Evolutionary conservation across 2,113 vertebrate species (phyloP).

Genomic region (Puma concolor): DNA sequence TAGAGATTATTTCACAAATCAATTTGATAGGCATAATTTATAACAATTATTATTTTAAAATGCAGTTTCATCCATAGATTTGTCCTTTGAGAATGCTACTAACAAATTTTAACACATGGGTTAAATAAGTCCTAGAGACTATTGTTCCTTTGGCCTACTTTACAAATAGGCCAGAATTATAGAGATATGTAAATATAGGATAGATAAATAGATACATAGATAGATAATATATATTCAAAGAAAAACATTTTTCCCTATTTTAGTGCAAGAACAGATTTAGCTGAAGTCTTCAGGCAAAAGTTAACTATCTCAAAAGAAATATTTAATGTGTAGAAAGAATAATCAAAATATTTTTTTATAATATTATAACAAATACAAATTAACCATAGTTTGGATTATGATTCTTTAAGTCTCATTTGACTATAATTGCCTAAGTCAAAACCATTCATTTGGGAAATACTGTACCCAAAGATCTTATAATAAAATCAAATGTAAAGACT

Average conservation of each 20-base stretch:
- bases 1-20: neutral
- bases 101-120: neutral
- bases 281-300: neutral
- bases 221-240: neutral
- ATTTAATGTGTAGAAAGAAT: neutral
- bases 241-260: neutral
- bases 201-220: neutral
- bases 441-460: neutral
- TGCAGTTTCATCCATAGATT: neutral
- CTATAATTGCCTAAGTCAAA: neutral
- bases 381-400: neutral
- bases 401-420: neutral
- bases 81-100: neutral
- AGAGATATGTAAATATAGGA: neutral
- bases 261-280: neutral
- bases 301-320: slow-evolving; percentile 31
- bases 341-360: neutral
- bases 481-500: neutral
- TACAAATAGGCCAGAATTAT: slow-evolving; percentile 23
- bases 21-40: neutral
- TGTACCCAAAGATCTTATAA: neutral
- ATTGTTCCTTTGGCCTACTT: neutral
- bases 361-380: slow-evolving; percentile 10
- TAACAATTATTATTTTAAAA: neutral
- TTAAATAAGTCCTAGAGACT: neutral